phyloP scores from a whole-genome alignment of 2,888 invertebrate species.

The Acleris literana region DNA sequence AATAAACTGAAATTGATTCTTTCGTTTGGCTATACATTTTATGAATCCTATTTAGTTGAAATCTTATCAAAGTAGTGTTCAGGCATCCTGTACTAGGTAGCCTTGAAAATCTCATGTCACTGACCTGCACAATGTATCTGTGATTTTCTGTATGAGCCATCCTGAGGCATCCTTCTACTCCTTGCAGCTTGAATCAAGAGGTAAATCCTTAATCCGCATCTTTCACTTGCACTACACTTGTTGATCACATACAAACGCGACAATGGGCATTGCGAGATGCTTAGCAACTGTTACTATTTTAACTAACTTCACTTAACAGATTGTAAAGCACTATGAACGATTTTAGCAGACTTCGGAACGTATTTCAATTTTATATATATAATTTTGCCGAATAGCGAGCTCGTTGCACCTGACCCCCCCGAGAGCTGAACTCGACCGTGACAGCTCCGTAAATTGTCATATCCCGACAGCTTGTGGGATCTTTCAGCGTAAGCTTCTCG shows the following conservation, averaged over 20 bases:
- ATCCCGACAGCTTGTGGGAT: slow-evolving; percentile 45
- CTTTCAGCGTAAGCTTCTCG: slow-evolving; percentile 38
- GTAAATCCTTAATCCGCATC: slow-evolving; percentile 57
- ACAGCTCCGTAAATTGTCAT: slow-evolving; percentile 63
- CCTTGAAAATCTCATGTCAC: slow-evolving; percentile 44
- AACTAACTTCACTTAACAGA: slow-evolving; percentile 7
- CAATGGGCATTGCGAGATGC: slow-evolving; percentile 18
- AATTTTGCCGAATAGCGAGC: slow-evolving; percentile 37
- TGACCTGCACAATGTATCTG: slow-evolving; percentile 90
- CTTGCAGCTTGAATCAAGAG: slow-evolving; percentile 53
- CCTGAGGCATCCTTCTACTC: slow-evolving; percentile 75
- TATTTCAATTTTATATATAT: slow-evolving; percentile 37
- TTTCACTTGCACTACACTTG: slow-evolving; percentile 45
- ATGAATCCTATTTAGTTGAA: slow-evolving; percentile 1
- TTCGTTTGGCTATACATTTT: neutral
- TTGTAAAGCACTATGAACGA: slow-evolving; percentile 8
- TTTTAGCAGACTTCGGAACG: slow-evolving; percentile 12
- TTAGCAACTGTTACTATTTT: slow-evolving; percentile 11
- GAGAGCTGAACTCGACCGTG: slow-evolving; percentile 69
- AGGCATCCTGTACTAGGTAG: slow-evolving; percentile 30
- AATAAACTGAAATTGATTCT: neutral
- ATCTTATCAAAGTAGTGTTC: slow-evolving; percentile 28
- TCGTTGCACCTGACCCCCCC: slow-evolving; percentile 65
- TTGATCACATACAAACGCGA: slow-evolving; percentile 30
- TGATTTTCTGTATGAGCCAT: slow-evolving; percentile 85